Conservation (phyloP, 2,797 vertebrate species). For the Moxostoma hubbsi region DNA sequence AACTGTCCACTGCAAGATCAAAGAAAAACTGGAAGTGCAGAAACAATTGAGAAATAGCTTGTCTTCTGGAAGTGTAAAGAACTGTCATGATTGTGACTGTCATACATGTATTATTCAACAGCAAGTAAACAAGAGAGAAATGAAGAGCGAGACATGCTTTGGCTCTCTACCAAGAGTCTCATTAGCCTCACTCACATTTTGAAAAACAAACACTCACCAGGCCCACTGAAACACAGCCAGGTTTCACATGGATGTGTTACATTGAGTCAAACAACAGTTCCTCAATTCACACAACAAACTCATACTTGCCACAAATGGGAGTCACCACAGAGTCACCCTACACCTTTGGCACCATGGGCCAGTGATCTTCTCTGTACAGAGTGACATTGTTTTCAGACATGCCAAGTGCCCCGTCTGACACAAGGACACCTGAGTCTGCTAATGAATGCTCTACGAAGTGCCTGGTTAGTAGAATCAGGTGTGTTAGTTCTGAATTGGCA, state of each 20-base stretch:
- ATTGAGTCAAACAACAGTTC: constrained; percentile 62
- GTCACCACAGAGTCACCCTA: neutral
- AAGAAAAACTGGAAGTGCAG: constrained; percentile 3
- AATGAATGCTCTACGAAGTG: constrained; percentile 28
- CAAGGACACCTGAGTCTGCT: constrained; percentile 11
- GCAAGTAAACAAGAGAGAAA: constrained; percentile 78
- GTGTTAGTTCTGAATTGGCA: constrained; percentile 18
- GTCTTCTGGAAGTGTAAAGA: constrained; percentile 17
- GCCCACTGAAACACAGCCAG: constrained; percentile 71
- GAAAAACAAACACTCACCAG: constrained; percentile 78
- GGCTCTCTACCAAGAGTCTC: constrained; percentile 80
- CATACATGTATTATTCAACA: constrained; percentile 76
- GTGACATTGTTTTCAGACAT: neutral
- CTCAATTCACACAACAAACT: constrained; percentile 23
- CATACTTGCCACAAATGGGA: neutral
- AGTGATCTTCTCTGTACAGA: constrained; percentile 1
- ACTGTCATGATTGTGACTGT: constrained; percentile 70
- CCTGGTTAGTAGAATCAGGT: constrained; percentile 36
- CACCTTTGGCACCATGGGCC: neutral
- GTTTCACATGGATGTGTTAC: constrained; percentile 63
- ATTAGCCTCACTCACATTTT: constrained; percentile 81
- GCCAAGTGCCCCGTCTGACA: constrained; percentile 7
- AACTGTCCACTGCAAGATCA: constrained; percentile 13
- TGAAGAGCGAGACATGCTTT: constrained; percentile 64
- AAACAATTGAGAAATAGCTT: constrained; percentile 39